phyloP scores from a whole-genome alignment of 2,797 vertebrate species.

The Diplodus puntazzo region DNA sequence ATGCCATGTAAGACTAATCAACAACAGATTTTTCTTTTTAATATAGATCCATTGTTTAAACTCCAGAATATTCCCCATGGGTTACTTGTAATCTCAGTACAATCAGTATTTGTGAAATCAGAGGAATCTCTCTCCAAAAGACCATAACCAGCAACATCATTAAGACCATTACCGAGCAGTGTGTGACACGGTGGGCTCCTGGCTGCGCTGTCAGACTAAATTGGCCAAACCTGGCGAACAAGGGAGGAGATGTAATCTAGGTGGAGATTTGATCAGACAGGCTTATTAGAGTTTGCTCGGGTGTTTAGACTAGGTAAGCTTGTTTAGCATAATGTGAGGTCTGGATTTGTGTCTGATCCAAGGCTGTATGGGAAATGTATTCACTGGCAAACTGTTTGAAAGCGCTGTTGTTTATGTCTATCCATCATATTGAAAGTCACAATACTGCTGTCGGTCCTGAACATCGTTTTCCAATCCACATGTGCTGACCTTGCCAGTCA shows the following conservation, averaged over 20 bases:
- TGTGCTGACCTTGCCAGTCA: slow-evolving; percentile 22
- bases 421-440: slow-evolving; percentile 33
- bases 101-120: slow-evolving; percentile 1
- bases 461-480: slow-evolving; percentile 21
- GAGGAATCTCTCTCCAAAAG: neutral
- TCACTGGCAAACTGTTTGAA: slow-evolving; percentile 51
- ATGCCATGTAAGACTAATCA: neutral
- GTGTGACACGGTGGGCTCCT: slow-evolving; percentile 24
- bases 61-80: slow-evolving; percentile 1
- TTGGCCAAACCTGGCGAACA: slow-evolving; percentile 27
- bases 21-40: neutral
- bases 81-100: neutral
- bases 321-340: slow-evolving; percentile 61
- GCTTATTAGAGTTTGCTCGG: slow-evolving; percentile 59
- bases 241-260: slow-evolving; percentile 62
- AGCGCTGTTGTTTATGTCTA: slow-evolving; percentile 35
- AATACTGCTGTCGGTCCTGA: slow-evolving; percentile 47
- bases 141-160: slow-evolving; percentile 31
- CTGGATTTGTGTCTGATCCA: slow-evolving; percentile 39
- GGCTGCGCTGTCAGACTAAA: slow-evolving; percentile 51
- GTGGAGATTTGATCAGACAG: slow-evolving; percentile 75
- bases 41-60: neutral
- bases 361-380: slow-evolving; percentile 59
- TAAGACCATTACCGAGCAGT: slow-evolving; percentile 31
- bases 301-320: slow-evolving; percentile 51